Conservation (phyloP, 2,113 vertebrate genomes). For the Dascyllus trimaculatus region DNA sequence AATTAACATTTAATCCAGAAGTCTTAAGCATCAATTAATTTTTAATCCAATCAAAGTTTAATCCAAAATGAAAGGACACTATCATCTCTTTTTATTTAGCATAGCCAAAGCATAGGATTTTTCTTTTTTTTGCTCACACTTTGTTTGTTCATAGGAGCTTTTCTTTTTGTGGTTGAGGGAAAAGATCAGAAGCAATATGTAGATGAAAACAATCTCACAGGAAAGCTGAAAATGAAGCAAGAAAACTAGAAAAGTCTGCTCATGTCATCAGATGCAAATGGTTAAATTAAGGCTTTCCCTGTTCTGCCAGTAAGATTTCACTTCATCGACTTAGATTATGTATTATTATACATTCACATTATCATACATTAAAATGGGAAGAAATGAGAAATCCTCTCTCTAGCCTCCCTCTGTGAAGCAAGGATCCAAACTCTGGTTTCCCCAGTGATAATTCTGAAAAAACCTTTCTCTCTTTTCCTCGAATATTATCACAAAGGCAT, state of each 20-base stretch:
- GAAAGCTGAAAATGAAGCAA: neutral
- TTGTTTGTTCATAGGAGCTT: neutral
- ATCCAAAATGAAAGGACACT: conserved; percentile 47
- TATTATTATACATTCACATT: neutral
- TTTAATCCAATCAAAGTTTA: conserved; percentile 68
- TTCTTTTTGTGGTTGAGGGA: neutral
- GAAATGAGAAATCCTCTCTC: neutral
- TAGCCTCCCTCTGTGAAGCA: neutral
- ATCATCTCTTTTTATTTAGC: conserved; percentile 21
- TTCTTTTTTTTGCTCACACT: conserved; percentile 4
- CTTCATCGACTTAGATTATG: neutral
- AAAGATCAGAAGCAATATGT: neutral
- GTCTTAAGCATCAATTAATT: conserved; percentile 44
- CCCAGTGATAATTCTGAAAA: conserved; percentile 16
- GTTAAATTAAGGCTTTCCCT: neutral
- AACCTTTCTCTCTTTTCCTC: neutral
- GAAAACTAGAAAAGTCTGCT: neutral
- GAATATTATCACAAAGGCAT: conserved; percentile 43
- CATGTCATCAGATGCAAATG: conserved; percentile 10
- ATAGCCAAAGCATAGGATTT: conserved; percentile 24
- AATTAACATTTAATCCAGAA: conserved; percentile 69
- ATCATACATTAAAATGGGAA: neutral
- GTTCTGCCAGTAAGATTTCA: neutral
- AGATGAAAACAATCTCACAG: neutral
- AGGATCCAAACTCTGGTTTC: conserved; percentile 1